phyloP scores from a whole-genome alignment of 2,113 vertebrate species.

The Pangasianodon gigas region DNA sequence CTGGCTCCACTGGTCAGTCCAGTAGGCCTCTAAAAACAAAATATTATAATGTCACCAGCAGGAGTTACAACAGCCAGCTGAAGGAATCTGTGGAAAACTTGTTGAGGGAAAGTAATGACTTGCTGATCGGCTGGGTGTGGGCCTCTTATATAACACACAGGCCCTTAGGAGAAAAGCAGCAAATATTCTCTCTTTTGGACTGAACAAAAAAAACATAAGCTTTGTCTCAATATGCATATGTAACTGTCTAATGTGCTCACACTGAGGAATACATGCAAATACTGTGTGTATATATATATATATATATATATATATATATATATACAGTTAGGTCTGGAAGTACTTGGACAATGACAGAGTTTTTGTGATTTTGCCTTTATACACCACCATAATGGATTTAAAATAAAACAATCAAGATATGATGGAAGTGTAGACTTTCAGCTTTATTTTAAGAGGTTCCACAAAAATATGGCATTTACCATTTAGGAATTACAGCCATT shows the following conservation, averaged over 20 bases:
- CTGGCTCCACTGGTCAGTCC: neutral
- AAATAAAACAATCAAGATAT: too few relatives aligned
- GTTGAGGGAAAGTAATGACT: constrained; percentile 19
- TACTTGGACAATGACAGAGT: too few relatives aligned
- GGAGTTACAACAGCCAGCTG: constrained; percentile 24
- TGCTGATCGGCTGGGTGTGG: constrained; percentile 33
- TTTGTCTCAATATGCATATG: neutral
- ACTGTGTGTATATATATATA: too few relatives aligned
- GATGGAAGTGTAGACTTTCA: too few relatives aligned
- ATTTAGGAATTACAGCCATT: too few relatives aligned
- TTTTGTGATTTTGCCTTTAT: too few relatives aligned
- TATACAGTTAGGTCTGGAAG: too few relatives aligned
- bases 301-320: too few relatives aligned
- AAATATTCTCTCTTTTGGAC: neutral
- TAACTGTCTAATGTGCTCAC: neutral
- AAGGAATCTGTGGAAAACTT: constrained; percentile 26
- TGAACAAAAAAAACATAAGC: neutral
- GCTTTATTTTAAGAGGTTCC: too few relatives aligned
- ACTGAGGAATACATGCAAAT: neutral
- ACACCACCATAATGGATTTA: too few relatives aligned
- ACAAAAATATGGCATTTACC: too few relatives aligned
- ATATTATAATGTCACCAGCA: constrained; percentile 26
- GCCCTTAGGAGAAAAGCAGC: neutral
- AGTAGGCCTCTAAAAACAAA: constrained; percentile 4
- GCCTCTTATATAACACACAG: constrained; percentile 26